Evolutionary conservation across 2,888 invertebrate species (phyloP), one percentile per base, ranked within the genome.

Genomic region (Volucella inflata): DNA sequence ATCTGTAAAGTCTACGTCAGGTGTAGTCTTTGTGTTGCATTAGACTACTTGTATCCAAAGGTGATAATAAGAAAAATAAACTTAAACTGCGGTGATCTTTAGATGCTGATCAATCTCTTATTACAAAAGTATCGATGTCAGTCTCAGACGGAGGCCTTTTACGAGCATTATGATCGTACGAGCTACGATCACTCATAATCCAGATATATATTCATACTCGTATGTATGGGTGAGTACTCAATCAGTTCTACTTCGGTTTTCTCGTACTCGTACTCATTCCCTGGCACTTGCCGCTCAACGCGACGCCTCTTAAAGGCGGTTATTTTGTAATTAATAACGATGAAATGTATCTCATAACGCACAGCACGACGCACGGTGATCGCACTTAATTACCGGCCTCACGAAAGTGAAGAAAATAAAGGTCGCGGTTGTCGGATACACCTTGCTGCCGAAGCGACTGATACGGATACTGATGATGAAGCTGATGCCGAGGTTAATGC

Each of bases 371-470:
- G 51, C 50, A 57, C 48, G 72, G 17, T 17, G 53, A 44, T 51
- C 53, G 59, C 76, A 51, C 68, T 76, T 68, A 76, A 76, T 76
- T 76, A 68, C 76, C 46, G 51, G 44, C 38, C 67, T 64, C 50
- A 68, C 50, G 70, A 70, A 76, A 78, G 68, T 72, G 68, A 83
- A 62, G 72, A 68, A 74, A 78, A 57, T 67, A 83, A 74, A 83
- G 72, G 68, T 78, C 78, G 30, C 30, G 30, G 6, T 30, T 30
- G 44, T 44, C 72, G 51, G 60, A 74, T 83, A 57, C 59, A 76
- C 76, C 67, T 72, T 78, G 50, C 57, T 71, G 36, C 21, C 10
- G 42, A 10, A 3, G 46, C 16, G 21, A 38, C 40, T 64, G 59
- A 57, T 48, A 38, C 30, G 74, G n/a, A n/a, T 21, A 21, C 21